Evolutionary conservation across 2,888 invertebrate species (phyloP).

Genomic region (Megaustenia siamemsis): DNA sequence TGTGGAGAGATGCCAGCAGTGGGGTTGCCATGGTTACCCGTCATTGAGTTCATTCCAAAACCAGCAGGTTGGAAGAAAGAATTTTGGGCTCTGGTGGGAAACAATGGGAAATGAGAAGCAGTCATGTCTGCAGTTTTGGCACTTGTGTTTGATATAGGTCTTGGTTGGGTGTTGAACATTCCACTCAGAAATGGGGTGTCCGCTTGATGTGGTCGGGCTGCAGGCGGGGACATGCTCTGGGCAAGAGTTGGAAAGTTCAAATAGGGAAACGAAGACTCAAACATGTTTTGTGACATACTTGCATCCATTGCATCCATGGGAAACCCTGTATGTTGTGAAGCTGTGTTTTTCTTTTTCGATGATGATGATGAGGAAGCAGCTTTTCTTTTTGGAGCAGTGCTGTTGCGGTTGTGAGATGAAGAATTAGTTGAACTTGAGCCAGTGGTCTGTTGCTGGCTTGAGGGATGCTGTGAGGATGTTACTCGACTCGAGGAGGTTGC

Average conservation of each 20-base stretch:
- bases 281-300: slow-evolving; percentile 51
- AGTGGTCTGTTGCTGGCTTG: slow-evolving; percentile 41
- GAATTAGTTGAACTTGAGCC: background rate
- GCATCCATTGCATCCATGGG: slow-evolving; percentile 47
- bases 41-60: slow-evolving; percentile 53
- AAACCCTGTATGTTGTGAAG: slow-evolving; percentile 51
- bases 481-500: slow-evolving; percentile 39
- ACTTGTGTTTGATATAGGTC: slow-evolving; percentile 49
- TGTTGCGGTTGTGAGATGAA: slow-evolving; percentile 33
- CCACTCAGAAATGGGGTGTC: slow-evolving; percentile 49
- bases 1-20: slow-evolving; percentile 45
- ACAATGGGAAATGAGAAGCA: slow-evolving; percentile 48
- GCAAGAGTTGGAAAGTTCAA: slow-evolving; percentile 52
- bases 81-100: slow-evolving; percentile 40
- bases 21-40: slow-evolving; percentile 46
- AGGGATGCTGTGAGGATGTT: slow-evolving; percentile 44
- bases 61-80: slow-evolving; percentile 53
- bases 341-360: slow-evolving; percentile 48
- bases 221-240: slow-evolving; percentile 54
- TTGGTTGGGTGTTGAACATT: slow-evolving; percentile 50
- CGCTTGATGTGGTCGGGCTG: slow-evolving; percentile 46
- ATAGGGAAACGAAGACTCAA: slow-evolving; percentile 48
- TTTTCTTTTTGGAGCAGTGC: slow-evolving; percentile 50
- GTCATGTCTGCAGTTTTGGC: slow-evolving; percentile 54
- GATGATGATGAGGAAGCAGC: slow-evolving; percentile 49